Percentiles rank a stretch among this genome's conserved stretches.
phyloP scores from a whole-genome alignment of 1,140 invertebrate genomes.

The Sesamia nonagrioides region DNA sequence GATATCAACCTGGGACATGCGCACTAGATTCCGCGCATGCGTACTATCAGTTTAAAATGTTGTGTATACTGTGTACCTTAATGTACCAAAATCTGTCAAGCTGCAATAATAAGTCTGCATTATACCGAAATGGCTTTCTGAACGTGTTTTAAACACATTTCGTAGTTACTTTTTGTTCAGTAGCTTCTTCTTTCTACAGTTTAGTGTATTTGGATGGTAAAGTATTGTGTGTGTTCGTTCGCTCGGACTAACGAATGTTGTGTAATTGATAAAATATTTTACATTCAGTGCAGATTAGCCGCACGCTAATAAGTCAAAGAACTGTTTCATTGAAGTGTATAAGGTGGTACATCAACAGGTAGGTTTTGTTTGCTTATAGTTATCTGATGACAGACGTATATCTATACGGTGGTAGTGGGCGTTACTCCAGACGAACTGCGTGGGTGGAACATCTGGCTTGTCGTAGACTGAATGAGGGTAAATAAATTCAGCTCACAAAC shows the following conservation, averaged over 20 bases:
- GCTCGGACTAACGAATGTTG: not conserved
- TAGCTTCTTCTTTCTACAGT: slow-evolving; percentile 18
- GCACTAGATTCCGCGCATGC: slow-evolving; percentile 68
- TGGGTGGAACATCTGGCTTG: slow-evolving; percentile 70
- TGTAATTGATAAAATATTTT: slow-evolving; percentile 43
- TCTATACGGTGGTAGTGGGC: slow-evolving; percentile 67
- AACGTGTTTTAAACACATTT: slow-evolving; percentile 20
- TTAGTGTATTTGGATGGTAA: not conserved
- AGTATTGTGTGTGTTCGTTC: not conserved
- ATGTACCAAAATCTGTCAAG: slow-evolving; percentile 68
- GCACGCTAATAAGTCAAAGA: slow-evolving; percentile 34
- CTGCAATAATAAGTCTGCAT: slow-evolving; percentile 68
- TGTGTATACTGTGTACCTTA: slow-evolving; percentile 72
- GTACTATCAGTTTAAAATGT: slow-evolving; percentile 58
- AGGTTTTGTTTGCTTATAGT: slow-evolving; percentile 67
- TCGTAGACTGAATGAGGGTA: slow-evolving; percentile 67
- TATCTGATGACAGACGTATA: slow-evolving; percentile 59
- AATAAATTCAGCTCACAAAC: slow-evolving; percentile 57
- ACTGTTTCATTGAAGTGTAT: slow-evolving; percentile 50
- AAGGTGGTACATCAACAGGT: slow-evolving; percentile 76
- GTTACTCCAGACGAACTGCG: slow-evolving; percentile 79
- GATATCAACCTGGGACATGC: slow-evolving; percentile 74
- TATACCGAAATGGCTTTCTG: slow-evolving; percentile 36
- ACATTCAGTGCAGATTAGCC: slow-evolving; percentile 35
- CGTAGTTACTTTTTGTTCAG: slow-evolving; percentile 40